phyloP scores from a whole-genome alignment of 2,113 vertebrate genomes.

The Euleptes europaea region DNA sequence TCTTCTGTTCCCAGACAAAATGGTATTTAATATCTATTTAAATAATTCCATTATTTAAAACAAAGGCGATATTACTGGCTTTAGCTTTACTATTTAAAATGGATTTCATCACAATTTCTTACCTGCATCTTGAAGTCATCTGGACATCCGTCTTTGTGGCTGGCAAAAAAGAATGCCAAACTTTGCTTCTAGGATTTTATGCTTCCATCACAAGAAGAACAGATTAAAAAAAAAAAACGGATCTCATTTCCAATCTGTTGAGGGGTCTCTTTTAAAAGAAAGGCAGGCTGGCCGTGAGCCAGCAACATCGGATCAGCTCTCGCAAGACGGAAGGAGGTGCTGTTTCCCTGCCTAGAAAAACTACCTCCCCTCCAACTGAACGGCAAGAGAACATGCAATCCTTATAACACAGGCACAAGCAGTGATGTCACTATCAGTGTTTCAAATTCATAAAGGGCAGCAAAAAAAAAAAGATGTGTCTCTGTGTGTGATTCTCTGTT shows the following conservation, averaged over 20 bases:
- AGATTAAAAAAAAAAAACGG: too few species aligned
- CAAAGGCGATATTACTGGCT: background rate
- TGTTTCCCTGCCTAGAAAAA: background rate
- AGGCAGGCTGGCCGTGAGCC: too few species aligned
- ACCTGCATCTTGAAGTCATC: background rate
- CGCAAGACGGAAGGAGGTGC: background rate
- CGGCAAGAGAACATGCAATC: background rate
- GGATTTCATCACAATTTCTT: background rate
- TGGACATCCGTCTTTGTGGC: background rate
- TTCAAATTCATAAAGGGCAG: background rate
- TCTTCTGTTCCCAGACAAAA: background rate
- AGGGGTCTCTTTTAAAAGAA: background rate
- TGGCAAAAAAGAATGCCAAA: background rate
- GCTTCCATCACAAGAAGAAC: background rate
- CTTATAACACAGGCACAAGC: constrained; percentile 8
- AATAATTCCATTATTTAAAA: background rate
- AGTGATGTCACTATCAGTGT: background rate
- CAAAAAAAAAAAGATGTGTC: background rate
- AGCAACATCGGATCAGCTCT: background rate
- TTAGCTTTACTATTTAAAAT: background rate
- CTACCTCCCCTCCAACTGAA: background rate
- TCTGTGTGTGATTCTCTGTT: background rate
- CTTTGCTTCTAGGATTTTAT: background rate
- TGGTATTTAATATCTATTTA: background rate
- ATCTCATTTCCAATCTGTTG: background rate